These are phyloP conservation scores for Emberiza fucata DNA, from an alignment of 2,113 vertebrate species.

Conservation along the genomic window DNA sequence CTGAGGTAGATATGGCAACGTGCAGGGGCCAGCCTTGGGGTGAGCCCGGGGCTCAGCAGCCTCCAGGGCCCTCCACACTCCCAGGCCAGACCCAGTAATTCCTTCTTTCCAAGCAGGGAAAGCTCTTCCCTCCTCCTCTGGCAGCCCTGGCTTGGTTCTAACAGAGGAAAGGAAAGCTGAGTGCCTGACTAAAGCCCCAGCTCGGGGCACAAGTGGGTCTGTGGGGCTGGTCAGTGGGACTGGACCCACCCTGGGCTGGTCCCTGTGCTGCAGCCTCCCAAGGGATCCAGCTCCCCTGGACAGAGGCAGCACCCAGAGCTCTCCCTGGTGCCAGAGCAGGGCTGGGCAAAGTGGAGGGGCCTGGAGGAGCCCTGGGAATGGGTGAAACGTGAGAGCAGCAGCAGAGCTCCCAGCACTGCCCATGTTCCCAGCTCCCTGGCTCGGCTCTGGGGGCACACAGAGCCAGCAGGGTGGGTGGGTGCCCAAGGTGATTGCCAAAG, in stretches of 20 bases:
- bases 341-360: neutral
- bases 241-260: neutral
- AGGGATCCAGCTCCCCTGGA: fast-evolving
- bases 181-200: neutral
- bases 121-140: neutral
- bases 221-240: too few relatives aligned
- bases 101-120: neutral
- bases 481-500: neutral
- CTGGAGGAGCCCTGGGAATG: neutral
- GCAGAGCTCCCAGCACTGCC: neutral
- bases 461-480: fast-evolving
- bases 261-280: neutral
- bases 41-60: neutral
- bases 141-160: neutral
- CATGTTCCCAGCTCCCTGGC: fast-evolving
- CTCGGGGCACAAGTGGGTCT: neutral
- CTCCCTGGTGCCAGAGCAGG: neutral
- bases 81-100: neutral
- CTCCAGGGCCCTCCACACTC: neutral
- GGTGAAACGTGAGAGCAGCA: neutral
- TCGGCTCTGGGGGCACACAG: neutral
- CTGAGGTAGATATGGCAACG: neutral
- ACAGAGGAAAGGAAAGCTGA: neutral
- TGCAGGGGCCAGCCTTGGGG: neutral
- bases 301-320: neutral